Base-by-base conservation (phyloP, 2,113 vertebrate species). In the Bos javanicus region DNA sequence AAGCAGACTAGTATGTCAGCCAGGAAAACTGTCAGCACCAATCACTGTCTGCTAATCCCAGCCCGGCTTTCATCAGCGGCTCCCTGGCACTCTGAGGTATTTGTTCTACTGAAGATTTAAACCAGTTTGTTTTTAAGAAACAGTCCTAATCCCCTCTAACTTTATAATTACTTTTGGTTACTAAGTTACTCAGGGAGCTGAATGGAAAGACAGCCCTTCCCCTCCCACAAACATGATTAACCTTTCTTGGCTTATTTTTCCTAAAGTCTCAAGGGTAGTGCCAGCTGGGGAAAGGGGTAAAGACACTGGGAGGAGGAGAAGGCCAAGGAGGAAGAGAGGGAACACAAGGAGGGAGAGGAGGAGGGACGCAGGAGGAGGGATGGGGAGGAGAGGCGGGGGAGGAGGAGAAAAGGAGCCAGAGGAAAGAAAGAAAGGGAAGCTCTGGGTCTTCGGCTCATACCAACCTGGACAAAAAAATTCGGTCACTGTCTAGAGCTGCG, bases 91-190 rank as follows among this genome's bases (percentile, higher is more conserved):
- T 71, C 94, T 88, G 36, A 54, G n/a, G 16, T 87, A 50, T 98
- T 98, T 98, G 95, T 98, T 97, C 97, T 94, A 39, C 88, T 83
- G 87, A 86, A 95, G 62, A 97, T 93, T 97, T 96, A 91, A 98
- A 89, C 54, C n/a, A 95, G 76, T 50, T 97, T 0, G 4, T 97
- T 97, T 98, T 97, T 52, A 96, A 64, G 84, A 95, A 90, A 89
- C 46, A 15, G 26, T 89, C n/a, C 76, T 98, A 98, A 98, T 98
- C 95, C 98, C 36, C 96, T 97, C 50, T 93, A 97, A 93, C 30
- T 92, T 62, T 81, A 88, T 93, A 96, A 93, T 54, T 87, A 96
- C 92, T 95, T 86, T 95, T 87, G 52, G 96, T 97, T 98, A 97
- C 96, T 81, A 96, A 97, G 80, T 90, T 95, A 96, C 89, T 96